phyloP scores from a whole-genome alignment of 2,113 vertebrate species.

The Phylloscopus trochiloides region DNA sequence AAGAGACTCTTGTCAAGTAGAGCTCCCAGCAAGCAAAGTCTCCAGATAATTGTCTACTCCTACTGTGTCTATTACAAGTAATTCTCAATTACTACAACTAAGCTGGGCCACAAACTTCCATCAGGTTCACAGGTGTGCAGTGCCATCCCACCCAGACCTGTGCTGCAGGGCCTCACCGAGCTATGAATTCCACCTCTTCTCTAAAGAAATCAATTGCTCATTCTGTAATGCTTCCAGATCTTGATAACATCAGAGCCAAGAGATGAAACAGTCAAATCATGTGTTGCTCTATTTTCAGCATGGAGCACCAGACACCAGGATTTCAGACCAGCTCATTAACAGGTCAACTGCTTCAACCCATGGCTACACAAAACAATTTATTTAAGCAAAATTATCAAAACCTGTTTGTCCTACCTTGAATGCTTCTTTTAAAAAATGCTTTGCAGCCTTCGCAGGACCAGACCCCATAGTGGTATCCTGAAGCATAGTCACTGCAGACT shows the following conservation, averaged over 20 bases:
- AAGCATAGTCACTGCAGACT: constrained; percentile 96
- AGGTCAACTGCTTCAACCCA: neutral
- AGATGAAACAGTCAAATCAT: neutral
- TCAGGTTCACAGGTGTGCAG: neutral
- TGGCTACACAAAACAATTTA: neutral
- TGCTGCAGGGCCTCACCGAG: neutral
- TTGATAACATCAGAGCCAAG: neutral
- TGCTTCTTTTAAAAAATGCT: constrained; percentile 99
- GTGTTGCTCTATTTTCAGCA: neutral
- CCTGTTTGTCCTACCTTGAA: constrained; percentile 85
- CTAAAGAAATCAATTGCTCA: neutral
- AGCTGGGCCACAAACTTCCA: neutral
- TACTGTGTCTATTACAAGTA: neutral
- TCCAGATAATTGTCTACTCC: neutral
- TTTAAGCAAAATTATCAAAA: neutral
- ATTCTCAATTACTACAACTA: neutral
- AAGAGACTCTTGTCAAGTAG: neutral
- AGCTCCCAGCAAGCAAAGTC: neutral
- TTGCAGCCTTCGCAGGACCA: constrained; percentile 99
- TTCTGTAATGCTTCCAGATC: neutral
- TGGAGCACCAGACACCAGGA: neutral
- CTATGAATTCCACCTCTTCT: neutral
- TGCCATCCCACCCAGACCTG: neutral
- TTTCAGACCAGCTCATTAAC: neutral
- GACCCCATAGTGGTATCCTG: constrained; percentile 98